phyloP scores from a whole-genome alignment of 2,888 invertebrate species.

The Hypomecis punctinalis region DNA sequence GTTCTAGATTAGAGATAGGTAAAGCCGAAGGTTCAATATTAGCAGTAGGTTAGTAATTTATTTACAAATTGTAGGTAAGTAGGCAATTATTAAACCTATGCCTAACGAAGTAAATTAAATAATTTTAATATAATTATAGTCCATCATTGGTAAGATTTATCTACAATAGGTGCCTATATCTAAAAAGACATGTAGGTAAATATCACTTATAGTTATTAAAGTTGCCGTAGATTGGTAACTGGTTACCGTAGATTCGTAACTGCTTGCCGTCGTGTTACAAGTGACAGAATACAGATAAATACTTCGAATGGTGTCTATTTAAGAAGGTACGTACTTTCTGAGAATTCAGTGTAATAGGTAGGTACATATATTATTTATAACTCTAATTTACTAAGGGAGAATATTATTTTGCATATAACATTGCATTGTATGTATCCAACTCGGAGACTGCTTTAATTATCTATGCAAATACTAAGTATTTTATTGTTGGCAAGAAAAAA shows the following conservation, averaged over 20 bases:
- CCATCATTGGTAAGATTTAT: constrained; percentile 22
- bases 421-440: too few species aligned
- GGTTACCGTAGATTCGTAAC: constrained; percentile 3
- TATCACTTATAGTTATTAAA: not conserved
- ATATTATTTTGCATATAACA: too few species aligned
- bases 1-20: constrained; percentile 25
- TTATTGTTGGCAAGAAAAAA: too few species aligned
- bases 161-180: constrained; percentile 23
- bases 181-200: constrained; percentile 13
- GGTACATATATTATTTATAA: too few species aligned
- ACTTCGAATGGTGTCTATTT: too few species aligned
- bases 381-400: too few species aligned
- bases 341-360: not conserved
- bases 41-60: constrained; percentile 29
- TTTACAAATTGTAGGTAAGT: constrained; percentile 26
- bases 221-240: constrained; percentile 3
- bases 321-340: not conserved
- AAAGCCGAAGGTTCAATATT: constrained; percentile 28
- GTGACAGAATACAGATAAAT: not conserved
- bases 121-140: constrained; percentile 11
- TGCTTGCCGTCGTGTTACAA: constrained; percentile 3
- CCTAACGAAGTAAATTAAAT: constrained; percentile 17
- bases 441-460: too few species aligned
- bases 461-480: too few species aligned
- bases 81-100: constrained; percentile 14